Evolutionary conservation across 2,113 vertebrate species (phyloP).

Genomic region (Xiphophorus maculatus): DNA sequence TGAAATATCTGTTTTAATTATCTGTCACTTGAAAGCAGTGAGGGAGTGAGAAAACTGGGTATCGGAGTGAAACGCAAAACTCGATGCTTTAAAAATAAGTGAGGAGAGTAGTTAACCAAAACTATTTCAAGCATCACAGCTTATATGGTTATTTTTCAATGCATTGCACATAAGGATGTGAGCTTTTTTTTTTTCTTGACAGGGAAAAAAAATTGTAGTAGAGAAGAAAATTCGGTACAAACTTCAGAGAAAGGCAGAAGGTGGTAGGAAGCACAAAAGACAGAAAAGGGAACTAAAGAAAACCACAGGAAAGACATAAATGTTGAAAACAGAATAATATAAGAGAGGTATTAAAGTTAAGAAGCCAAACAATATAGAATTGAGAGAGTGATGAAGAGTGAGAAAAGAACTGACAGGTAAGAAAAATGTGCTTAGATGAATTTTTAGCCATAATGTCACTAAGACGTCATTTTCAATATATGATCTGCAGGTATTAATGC

Average conservation of each 20-base stretch:
- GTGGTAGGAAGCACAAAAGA: neutral
- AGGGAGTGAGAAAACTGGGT: constrained; percentile 11
- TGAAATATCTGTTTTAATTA: constrained; percentile 60
- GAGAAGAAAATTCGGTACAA: neutral
- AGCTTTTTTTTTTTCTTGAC: neutral
- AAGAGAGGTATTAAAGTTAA: neutral
- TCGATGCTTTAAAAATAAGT: constrained; percentile 23
- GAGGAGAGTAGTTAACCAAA: constrained; percentile 17
- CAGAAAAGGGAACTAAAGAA: neutral
- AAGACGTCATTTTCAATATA: neutral
- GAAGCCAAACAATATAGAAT: neutral
- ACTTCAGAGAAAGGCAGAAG: neutral
- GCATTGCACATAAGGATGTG: constrained; percentile 7
- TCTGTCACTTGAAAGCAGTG: constrained; percentile 40
- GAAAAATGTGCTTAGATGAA: neutral
- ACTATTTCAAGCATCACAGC: constrained; percentile 36
- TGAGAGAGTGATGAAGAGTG: neutral
- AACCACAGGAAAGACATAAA: neutral
- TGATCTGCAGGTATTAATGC: neutral
- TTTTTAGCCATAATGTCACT: neutral
- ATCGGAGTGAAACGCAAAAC: constrained; percentile 20
- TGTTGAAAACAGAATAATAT: too few species aligned
- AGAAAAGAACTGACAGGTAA: neutral
- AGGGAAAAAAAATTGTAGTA: neutral
- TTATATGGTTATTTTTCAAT: constrained; percentile 29